phyloP scores from a whole-genome alignment of 2,888 invertebrate genomes.

The Boloria selene region DNA sequence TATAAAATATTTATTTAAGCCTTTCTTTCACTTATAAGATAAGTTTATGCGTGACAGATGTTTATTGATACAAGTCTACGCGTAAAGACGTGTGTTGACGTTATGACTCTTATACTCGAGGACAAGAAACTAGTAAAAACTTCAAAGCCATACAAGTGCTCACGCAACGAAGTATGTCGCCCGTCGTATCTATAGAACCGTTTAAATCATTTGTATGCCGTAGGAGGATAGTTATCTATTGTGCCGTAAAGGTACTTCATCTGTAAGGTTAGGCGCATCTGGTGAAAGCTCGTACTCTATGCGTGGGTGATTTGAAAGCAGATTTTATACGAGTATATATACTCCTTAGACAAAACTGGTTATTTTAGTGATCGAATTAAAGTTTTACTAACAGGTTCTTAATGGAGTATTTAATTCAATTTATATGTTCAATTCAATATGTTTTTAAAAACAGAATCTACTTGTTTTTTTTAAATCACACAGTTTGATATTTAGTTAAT shows the following conservation, averaged over 20 bases:
- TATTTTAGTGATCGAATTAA: background rate
- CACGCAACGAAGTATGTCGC: slow-evolving; percentile 11
- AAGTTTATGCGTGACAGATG: slow-evolving; percentile 14
- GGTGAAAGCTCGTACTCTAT: slow-evolving; percentile 33
- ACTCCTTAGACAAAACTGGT: background rate
- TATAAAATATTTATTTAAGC: no score
- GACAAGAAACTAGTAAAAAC: background rate
- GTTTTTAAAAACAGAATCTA: no score
- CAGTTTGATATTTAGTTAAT: no score
- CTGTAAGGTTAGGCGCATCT: slow-evolving; percentile 45
- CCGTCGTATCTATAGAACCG: slow-evolving; percentile 22
- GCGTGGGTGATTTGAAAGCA: slow-evolving; percentile 18
- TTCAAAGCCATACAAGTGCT: slow-evolving; percentile 1
- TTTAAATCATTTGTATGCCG: slow-evolving; percentile 62
- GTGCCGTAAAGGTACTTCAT: slow-evolving; percentile 55
- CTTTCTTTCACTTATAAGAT: no score
- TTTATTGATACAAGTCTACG: slow-evolving; percentile 12
- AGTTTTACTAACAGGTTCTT: no score
- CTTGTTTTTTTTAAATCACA: no score
- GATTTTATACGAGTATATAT: slow-evolving; percentile 10
- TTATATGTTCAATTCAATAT: no score
- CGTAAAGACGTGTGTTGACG: background rate
- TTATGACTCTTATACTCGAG: background rate
- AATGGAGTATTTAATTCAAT: no score
- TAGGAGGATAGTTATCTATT: slow-evolving; percentile 62